phyloP scores from a whole-genome alignment of 2,888 invertebrate genomes.

The Pasiphila rectangulata region DNA sequence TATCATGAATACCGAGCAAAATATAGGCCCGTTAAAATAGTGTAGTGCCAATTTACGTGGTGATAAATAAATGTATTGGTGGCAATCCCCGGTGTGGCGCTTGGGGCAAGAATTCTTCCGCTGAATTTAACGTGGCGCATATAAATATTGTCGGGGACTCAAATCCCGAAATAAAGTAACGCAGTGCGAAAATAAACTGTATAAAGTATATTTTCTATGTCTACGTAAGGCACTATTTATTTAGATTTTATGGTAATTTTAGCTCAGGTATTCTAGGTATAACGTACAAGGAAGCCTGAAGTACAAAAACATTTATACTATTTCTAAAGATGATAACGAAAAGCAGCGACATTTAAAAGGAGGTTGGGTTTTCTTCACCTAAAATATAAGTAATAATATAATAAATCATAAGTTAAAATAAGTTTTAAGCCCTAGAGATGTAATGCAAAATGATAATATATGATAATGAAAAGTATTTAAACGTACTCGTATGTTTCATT shows the following conservation, averaged over 20 bases:
- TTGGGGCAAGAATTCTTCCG: conserved; percentile 30
- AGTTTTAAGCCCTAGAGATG: too few relatives aligned
- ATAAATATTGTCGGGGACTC: conserved; percentile 36
- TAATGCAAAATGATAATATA: too few relatives aligned
- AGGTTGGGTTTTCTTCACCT: too few relatives aligned
- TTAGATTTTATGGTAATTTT: conserved; percentile 4
- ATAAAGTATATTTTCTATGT: neutral
- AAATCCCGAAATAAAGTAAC: conserved; percentile 21
- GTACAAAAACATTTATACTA: too few relatives aligned
- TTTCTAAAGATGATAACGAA: neutral
- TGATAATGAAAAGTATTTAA: too few relatives aligned
- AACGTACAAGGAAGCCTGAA: neutral
- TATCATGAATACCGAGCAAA: neutral
- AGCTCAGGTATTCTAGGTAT: conserved; percentile 1
- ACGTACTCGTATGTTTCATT: too few relatives aligned
- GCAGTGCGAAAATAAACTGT: neutral
- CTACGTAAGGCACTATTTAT: neutral
- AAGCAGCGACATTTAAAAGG: too few relatives aligned
- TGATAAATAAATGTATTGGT: conserved; percentile 30
- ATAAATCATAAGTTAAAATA: too few relatives aligned
- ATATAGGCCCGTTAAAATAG: conserved; percentile 1
- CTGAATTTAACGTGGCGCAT: conserved; percentile 32
- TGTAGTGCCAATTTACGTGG: neutral
- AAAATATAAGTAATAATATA: too few relatives aligned
- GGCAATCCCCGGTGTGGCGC: conserved; percentile 34